These are phyloP conservation scores for Nicator chloris DNA, from an alignment of 2,113 vertebrate genomes.

Conservation along the genomic window DNA sequence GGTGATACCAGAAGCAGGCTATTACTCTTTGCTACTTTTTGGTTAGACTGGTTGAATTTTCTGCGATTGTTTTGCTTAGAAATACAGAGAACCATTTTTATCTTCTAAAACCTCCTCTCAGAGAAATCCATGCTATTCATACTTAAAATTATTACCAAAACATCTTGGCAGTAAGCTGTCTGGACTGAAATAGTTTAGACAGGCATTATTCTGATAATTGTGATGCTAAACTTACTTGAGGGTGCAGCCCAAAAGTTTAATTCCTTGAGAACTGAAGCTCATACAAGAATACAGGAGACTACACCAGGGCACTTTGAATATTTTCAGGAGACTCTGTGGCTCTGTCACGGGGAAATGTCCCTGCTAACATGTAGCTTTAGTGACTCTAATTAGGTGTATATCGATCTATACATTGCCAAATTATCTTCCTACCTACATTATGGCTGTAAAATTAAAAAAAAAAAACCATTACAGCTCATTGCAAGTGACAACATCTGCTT, in stretches of 20 bases:
- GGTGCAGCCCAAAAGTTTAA: neutral
- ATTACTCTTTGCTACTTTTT: neutral
- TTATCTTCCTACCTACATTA: neutral
- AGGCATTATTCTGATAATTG: neutral
- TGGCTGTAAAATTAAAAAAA: neutral
- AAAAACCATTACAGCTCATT: neutral
- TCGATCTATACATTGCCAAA: neutral
- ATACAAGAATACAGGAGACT: neutral
- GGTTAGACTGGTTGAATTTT: neutral
- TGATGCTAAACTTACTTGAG: neutral
- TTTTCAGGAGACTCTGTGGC: neutral
- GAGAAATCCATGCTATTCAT: neutral
- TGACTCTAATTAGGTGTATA: neutral
- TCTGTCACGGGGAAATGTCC: neutral
- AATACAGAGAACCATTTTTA: neutral
- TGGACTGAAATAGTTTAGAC: neutral
- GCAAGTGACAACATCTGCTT: neutral
- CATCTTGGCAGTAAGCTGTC: neutral
- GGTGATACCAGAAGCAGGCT: neutral
- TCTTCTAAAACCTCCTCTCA: neutral
- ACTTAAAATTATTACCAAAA: neutral
- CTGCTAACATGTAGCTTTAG: neutral
- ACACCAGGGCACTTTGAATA: neutral
- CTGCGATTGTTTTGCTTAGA: neutral
- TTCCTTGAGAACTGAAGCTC: neutral